Evolutionary conservation across 1,140 invertebrate genomes (phyloP).

Genomic region (Drosophila fuyamai): DNA sequence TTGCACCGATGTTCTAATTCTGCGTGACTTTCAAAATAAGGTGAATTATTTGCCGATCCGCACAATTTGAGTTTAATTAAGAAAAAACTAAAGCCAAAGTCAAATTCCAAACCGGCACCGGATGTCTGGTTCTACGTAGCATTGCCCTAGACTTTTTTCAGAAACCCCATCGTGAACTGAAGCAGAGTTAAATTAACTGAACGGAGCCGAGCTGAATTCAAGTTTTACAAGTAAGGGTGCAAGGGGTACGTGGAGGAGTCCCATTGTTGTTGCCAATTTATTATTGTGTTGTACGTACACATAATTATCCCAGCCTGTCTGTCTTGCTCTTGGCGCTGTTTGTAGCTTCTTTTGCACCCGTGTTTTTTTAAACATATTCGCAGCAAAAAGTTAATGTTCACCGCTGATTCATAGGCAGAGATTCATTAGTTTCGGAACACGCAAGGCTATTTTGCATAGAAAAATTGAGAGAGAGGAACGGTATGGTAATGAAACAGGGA

Average conservation of each 20-base stretch:
- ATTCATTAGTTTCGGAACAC: conserved; percentile 53
- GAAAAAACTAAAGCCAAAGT: conserved; percentile 47
- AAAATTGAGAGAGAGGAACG: conserved; percentile 36
- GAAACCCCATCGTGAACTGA: conserved; percentile 55
- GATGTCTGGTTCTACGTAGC: conserved; percentile 71
- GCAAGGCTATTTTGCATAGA: conserved; percentile 54
- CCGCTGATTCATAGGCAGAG: conserved; percentile 46
- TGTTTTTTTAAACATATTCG: conserved; percentile 14
- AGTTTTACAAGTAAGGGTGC: not conserved
- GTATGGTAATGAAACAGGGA: conserved; percentile 37
- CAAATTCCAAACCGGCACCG: conserved; percentile 54
- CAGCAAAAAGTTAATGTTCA: conserved; percentile 71
- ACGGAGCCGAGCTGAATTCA: conserved; percentile 29
- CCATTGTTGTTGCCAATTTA: conserved; percentile 73
- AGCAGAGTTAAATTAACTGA: conserved; percentile 38
- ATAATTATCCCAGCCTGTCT: conserved; percentile 69
- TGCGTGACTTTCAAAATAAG: conserved; percentile 68
- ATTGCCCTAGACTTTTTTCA: conserved; percentile 57
- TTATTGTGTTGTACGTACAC: conserved; percentile 78
- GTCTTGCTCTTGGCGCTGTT: conserved; percentile 48
- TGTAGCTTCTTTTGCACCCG: conserved; percentile 12
- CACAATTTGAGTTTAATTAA: conserved; percentile 80
- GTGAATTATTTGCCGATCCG: conserved; percentile 68
- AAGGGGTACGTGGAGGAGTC: conserved; percentile 1
- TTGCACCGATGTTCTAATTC: conserved; percentile 58